phyloP scores from a whole-genome alignment of 2,888 invertebrate genomes.

The Lydus trimaculatus region DNA sequence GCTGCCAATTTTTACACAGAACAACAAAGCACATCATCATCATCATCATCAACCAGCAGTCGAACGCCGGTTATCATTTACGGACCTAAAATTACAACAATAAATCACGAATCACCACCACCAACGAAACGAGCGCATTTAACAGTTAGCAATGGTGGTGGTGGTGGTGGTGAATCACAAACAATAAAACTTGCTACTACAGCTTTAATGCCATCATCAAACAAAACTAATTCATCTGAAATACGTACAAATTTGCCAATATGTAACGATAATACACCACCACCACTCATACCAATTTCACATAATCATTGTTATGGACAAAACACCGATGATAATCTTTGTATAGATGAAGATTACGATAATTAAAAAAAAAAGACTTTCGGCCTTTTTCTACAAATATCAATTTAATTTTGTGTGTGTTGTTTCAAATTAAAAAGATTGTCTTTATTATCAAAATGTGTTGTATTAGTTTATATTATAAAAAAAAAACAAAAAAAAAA shows the following conservation, averaged over 20 bases:
- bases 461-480: constrained; percentile 25
- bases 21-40: constrained; percentile 49
- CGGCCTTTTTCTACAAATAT: no score
- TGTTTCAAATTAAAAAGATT: constrained; percentile 10
- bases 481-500: constrained; percentile 25
- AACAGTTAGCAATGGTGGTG: constrained; percentile 46
- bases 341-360: constrained; percentile 62
- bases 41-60: no score
- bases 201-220: constrained; percentile 40
- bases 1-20: constrained; percentile 49
- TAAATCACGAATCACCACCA: constrained; percentile 18
- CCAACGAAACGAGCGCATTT: constrained; percentile 43
- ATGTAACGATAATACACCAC: constrained; percentile 25
- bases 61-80: constrained; percentile 58
- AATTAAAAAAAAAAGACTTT: no score
- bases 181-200: constrained; percentile 11
- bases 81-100: constrained; percentile 50
- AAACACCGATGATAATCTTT: constrained; percentile 55
- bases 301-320: constrained; percentile 46
- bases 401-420: constrained; percentile 13
- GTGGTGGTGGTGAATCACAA: constrained; percentile 39
- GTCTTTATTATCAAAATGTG: constrained; percentile 25
- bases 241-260: not conserved
- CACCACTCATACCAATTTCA: constrained; percentile 53
- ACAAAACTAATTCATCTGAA: constrained; percentile 30